Evolutionary conservation across 2,113 vertebrate genomes (phyloP).

Genomic region (Lepus europaeus): DNA sequence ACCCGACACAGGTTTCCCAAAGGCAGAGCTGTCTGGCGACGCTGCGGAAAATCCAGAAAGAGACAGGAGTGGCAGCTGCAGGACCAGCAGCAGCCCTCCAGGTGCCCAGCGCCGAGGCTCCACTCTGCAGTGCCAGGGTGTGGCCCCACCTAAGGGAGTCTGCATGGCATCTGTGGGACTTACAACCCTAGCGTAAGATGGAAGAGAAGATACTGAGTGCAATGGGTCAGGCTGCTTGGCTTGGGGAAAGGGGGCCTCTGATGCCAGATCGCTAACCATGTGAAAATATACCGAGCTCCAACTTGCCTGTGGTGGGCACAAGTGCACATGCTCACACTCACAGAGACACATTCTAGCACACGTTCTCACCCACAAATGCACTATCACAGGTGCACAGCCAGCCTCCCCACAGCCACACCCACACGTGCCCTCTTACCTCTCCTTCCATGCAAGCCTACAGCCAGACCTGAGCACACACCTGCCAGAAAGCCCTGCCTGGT

Average conservation of each 20-base stretch:
- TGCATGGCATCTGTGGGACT: not conserved
- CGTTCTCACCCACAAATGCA: not conserved
- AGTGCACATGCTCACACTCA: not conserved
- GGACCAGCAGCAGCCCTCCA: not conserved
- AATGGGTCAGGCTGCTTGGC: not conserved
- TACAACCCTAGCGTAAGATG: not conserved
- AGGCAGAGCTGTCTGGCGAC: too few relatives aligned
- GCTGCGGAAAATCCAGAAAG: not conserved
- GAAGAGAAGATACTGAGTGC: not conserved
- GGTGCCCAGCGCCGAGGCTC: not conserved
- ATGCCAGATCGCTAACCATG: not conserved
- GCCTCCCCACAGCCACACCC: not conserved
- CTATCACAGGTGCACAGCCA: not conserved
- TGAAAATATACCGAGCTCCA: not conserved
- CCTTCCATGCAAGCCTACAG: not conserved
- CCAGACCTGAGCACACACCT: not conserved
- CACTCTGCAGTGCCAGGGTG: not conserved
- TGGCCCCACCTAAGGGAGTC: not conserved
- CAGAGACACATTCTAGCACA: not conserved
- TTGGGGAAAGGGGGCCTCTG: too few relatives aligned
- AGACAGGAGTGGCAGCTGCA: not conserved
- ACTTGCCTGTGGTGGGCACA: not conserved
- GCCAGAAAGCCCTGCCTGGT: not conserved
- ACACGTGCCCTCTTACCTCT: not conserved
- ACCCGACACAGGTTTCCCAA: not conserved